Evolutionary conservation across 2,888 invertebrate genomes (phyloP), one percentile per base, ranked within the genome.

Genomic region (Ferrisia virgata): DNA sequence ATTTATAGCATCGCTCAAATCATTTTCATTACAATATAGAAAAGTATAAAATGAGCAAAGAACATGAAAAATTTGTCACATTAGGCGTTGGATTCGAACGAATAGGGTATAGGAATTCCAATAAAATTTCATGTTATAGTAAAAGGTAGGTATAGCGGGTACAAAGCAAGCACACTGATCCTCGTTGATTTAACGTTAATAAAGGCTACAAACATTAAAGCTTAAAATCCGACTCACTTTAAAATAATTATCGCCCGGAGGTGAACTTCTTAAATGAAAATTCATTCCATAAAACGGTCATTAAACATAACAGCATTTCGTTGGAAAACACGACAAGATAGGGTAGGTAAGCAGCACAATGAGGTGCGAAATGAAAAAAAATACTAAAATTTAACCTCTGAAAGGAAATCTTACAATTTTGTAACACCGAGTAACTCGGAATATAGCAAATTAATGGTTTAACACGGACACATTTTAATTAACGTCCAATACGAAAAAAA

Each of bases 281-380:
- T 36, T 36, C 72, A 76, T 36, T 76, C 72, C 72, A 36, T 76
- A 22, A 76, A 76, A 76, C 72, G 72, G 36, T 33, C 72, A 76
- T 76, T 76, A 76, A 76, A 76, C 72, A 76, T 76, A 36, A 76
- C 72, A 76, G 36, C 72, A 18, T 76, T 76, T 36, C 13, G 28
- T 1, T 76, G 25, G 9, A 36, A 36, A 53, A 53, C 8, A 36
- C n/a, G 18, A 33, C 33, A 25, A n/a, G n/a, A n/a, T n/a, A n/a
- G n/a, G n/a, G n/a, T n/a, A n/a, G n/a, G n/a, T n/a, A n/a, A n/a
- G 1, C 1, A 58, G 11, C 25, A 8, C 11, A 25, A 58, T 15
- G 64, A 64, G 25, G 28, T 25, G 28, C 28, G 28, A 64, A 64
- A 31, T 31, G 64, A 28, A 33, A 76, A 76, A 76, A 76, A 76